Percentiles rank a stretch among this genome's conserved stretches.
These are phyloP conservation scores for Heptranchias perlo DNA, from an alignment of 2,113 vertebrate genomes.

Conservation along the genomic window DNA sequence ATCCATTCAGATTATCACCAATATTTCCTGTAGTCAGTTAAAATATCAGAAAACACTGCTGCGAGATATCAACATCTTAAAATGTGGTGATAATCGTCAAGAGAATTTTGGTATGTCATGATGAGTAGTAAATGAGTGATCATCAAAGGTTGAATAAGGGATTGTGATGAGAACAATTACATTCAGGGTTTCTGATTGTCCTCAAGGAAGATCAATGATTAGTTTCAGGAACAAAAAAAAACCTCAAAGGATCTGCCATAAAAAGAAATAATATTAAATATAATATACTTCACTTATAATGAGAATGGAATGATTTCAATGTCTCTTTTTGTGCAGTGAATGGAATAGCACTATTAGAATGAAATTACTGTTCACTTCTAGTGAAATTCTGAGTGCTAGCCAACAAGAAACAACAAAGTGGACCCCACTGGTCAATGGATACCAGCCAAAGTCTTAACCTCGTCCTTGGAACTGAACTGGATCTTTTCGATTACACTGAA, in stretches of 20 bases:
- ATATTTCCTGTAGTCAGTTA: background rate
- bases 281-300: background rate
- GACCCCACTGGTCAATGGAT: background rate
- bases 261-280: too few species aligned
- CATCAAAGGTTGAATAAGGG: background rate
- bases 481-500: conserved; percentile 27
- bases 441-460: background rate
- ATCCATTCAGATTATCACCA: background rate
- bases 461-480: background rate
- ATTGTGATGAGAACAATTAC: background rate
- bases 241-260: background rate
- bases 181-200: background rate
- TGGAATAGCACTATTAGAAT: background rate
- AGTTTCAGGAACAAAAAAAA: background rate
- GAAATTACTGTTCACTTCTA: background rate
- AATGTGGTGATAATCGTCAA: background rate
- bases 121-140: background rate
- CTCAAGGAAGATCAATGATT: background rate
- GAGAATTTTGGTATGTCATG: background rate
- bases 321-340: background rate
- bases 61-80: background rate
- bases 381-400: background rate
- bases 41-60: background rate
- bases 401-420: conserved; percentile 3
- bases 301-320: background rate